Evolutionary conservation across 2,113 vertebrate genomes (phyloP), one percentile per base, ranked within the genome.

Genomic region (Zeus faber): DNA sequence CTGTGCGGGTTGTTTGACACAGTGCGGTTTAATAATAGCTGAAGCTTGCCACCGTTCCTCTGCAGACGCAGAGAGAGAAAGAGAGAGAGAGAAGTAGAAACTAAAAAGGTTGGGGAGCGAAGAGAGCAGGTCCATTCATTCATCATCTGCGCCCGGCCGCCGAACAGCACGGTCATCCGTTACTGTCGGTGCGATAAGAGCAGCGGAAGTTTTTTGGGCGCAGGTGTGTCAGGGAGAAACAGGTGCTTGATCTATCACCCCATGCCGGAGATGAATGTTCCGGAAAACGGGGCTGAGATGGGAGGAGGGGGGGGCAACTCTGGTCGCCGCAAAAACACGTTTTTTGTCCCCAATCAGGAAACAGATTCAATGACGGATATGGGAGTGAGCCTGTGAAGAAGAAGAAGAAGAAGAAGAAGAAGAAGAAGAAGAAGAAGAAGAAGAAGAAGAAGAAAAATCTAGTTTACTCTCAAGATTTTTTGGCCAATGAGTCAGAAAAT

Each of bases 101-200:
- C 7, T 35, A 14, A 40, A 4, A 26, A n/a, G n/a, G n/a, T n/a
- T n/a, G n/a, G n/a, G n/a, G n/a, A n/a, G n/a, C n/a, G n/a, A n/a
- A n/a, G n/a, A n/a, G 14, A 50, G 31, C 16, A 2, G 39, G 62
- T 31, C 59, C 37, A 2, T 56, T 59, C 69, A 56, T 80, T 74
- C 63, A 73, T 81, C 72, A 61, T 59, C 54, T 58, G 68, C 59
- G 37, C 69, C 70, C 31, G 40, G 41, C 62, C 60, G 43, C 49
- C 10, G 48, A 60, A 77, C 40, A 60, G n/a, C 68, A n/a, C 1
- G 62, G 55, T 80, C 83, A 76, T 85, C 80, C 68, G 76, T 76
- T 67, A 56, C 72, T 79, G 81, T 82, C 77, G 20, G 23, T 47
- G 62, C 45, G 62, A 70, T 70, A 65, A 70, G 62, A 74, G 69